Percentiles rank a stretch among this genome's conserved stretches.
These are phyloP conservation scores for Dioctria linearis DNA, from an alignment of 2,888 invertebrate species.

Conservation along the genomic window DNA sequence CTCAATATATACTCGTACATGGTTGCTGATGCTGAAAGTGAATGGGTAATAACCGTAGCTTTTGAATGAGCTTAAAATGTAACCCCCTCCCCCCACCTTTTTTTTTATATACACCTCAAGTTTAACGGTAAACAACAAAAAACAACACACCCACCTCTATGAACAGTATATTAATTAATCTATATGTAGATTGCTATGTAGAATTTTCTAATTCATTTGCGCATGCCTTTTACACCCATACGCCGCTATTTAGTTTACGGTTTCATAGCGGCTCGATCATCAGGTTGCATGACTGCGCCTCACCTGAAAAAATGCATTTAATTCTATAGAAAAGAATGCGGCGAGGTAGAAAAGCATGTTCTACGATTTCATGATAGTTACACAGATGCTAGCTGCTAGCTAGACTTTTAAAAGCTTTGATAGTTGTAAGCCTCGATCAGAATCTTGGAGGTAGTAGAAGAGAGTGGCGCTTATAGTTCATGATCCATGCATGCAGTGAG, in stretches of 20 bases:
- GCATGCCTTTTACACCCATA: constrained; percentile 35
- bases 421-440: constrained; percentile 14
- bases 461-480: neutral
- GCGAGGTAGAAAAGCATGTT: constrained; percentile 9
- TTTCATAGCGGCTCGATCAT: constrained; percentile 14
- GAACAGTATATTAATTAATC: neutral
- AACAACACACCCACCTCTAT: constrained; percentile 1
- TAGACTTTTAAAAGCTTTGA: neutral
- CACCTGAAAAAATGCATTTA: constrained; percentile 25
- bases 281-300: constrained; percentile 11
- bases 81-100: too few species aligned
- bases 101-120: too few species aligned
- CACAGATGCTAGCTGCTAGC: neutral
- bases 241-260: constrained; percentile 7
- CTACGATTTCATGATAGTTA: neutral
- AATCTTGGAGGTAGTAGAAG: constrained; percentile 8
- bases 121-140: constrained; percentile 5
- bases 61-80: too few species aligned
- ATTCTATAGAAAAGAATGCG: constrained; percentile 27
- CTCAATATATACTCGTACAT: too few species aligned
- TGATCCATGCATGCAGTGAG: neutral
- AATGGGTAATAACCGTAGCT: too few species aligned
- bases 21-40: too few species aligned
- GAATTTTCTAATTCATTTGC: constrained; percentile 40
- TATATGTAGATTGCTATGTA: neutral